Base-by-base conservation (phyloP, 2,888 invertebrate genomes). In the Invenusta paracnida region DNA sequence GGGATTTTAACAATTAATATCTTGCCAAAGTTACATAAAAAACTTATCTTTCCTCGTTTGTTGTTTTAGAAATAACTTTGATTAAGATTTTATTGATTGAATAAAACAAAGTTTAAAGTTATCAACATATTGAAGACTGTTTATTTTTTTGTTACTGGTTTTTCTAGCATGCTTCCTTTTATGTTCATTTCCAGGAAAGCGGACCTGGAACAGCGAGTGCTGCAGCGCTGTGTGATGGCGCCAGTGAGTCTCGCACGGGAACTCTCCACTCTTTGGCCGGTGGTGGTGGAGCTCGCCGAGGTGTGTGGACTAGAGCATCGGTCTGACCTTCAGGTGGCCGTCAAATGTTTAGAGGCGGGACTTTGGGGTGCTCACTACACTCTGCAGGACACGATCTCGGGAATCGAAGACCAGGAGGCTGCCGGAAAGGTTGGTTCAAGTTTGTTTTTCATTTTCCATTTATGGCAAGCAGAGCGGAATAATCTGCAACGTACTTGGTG, bases 211-310 rank as follows among this genome's bases (percentile, higher is more conserved):
- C 73, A 73, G 73, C 73, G 73, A 2, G 73, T 73, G 17, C 73
- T 73, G 2, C 73, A 73, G 73, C 73, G 73, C 17, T 73, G 73
- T 73, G 73, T 73, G 17, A 73, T 73, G 73, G 73, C 73, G 17
- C 73, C 73, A 25, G 73, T 73, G 73, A 73, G 73, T 73, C 73
- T 73, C 11, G 73, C 73, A 2, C 73, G 73, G 11, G 73, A 73
- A 73, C 25, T 73, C 11, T 73, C 73, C 2, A 23, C 23, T 73
- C 73, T 73, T 5, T 73, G 73, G 73, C 73, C 73, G 73, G 73
- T 73, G 73, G 73, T 73, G 11, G 17, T 23, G 17, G 73, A 73
- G 25, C 27, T 73, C 11, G 73, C 73, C 2, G 17, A 23, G 2
- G 73, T 73, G 23, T 73, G 73, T 23, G 73, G 73, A n/a, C 73